phyloP scores from a whole-genome alignment of 2,113 vertebrate genomes.

The Pygoscelis adeliae region DNA sequence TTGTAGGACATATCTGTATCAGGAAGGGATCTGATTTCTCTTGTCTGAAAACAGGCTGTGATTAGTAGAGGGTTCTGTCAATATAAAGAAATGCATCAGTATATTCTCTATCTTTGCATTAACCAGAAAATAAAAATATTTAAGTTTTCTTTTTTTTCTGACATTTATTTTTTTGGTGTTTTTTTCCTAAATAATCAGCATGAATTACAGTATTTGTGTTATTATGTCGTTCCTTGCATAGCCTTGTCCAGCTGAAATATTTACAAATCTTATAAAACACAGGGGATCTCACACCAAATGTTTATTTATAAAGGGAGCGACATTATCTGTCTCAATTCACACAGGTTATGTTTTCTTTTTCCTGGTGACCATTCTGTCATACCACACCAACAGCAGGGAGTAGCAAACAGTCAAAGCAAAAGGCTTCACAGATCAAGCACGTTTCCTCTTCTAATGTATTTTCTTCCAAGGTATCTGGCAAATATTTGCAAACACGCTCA shows the following conservation, averaged over 20 bases:
- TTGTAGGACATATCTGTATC: not conserved
- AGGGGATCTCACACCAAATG: not conserved
- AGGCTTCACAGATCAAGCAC: not conserved
- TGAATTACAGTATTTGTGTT: not conserved
- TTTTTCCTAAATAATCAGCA: not conserved
- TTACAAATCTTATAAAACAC: not conserved
- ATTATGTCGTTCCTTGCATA: not conserved
- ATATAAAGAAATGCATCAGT: not conserved
- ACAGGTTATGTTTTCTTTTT: not conserved
- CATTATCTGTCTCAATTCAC: not conserved
- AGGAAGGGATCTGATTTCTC: not conserved
- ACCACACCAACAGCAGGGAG: not conserved
- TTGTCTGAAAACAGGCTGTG: not conserved
- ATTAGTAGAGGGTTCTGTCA: not conserved
- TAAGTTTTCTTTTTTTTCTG: not conserved
- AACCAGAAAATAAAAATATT: not conserved
- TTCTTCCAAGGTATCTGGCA: not conserved
- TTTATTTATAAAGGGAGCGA: not conserved
- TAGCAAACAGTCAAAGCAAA: not conserved
- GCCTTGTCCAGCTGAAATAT: not conserved
- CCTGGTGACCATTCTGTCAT: not conserved
- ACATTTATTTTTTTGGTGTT: not conserved
- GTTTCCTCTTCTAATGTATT: not conserved
- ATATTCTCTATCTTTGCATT: not conserved
- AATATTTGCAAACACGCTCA: not conserved